Percentiles rank a stretch among this genome's conserved stretches.
These are phyloP conservation scores for Exephanes ischioxanthus DNA, from an alignment of 2,888 invertebrate species.

Conservation along the genomic window DNA sequence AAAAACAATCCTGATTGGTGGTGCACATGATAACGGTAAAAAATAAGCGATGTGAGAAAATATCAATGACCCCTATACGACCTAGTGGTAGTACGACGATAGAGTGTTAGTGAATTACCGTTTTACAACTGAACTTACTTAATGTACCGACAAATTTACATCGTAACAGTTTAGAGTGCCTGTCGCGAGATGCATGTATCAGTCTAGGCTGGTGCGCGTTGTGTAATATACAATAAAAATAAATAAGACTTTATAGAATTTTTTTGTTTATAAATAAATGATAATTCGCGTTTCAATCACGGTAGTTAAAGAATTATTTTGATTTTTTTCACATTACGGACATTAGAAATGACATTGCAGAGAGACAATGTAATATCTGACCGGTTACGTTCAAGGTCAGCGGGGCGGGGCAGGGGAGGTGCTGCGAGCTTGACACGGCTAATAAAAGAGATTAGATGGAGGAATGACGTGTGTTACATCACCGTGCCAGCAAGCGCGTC, in stretches of 20 bases:
- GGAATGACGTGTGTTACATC: conserved; percentile 68
- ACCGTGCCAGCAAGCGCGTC: conserved; percentile 56
- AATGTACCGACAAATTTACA: conserved; percentile 33
- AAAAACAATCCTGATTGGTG: not conserved
- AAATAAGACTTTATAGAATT: too few species aligned
- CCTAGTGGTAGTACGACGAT: conserved; percentile 36
- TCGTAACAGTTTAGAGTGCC: conserved; percentile 30
- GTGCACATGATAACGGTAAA: conserved; percentile 10
- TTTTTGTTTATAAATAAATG: too few species aligned
- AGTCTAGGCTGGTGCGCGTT: conserved; percentile 64
- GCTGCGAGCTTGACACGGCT: conserved; percentile 63
- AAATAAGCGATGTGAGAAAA: conserved; percentile 10
- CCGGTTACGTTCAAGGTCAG: conserved; percentile 63
- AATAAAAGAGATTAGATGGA: conserved; percentile 68
- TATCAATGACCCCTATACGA: conserved; percentile 18
- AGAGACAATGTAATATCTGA: conserved; percentile 26
- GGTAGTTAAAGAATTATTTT: not conserved
- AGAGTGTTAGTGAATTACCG: conserved; percentile 15
- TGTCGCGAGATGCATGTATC: conserved; percentile 51
- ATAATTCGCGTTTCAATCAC: not conserved
- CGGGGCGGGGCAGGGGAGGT: conserved; percentile 25
- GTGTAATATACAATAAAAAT: conserved; percentile 38
- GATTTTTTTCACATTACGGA: not conserved
- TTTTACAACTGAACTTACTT: conserved; percentile 44
- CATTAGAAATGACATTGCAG: not conserved